A percentile compares a stretch with the other conserved stretches of the same genome.
Conservation (phyloP, 2,888 invertebrate species). For the Drosophila melanosoma region DNA sequence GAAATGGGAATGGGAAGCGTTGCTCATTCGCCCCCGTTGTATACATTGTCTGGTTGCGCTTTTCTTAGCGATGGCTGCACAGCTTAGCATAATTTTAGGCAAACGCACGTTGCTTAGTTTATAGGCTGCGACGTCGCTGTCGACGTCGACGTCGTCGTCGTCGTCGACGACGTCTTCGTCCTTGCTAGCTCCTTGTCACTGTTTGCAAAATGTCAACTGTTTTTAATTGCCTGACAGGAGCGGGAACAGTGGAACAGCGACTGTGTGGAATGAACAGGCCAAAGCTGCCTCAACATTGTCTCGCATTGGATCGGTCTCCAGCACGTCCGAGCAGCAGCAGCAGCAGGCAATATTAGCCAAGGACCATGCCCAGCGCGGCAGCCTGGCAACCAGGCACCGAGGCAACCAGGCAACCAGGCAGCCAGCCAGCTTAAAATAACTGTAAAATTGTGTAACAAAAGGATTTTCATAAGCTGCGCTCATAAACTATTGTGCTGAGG, state of each 20-base stretch:
- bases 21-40: constrained; percentile 60
- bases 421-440: constrained; percentile 67
- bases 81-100: constrained; percentile 80
- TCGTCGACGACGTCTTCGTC: background rate
- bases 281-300: constrained; percentile 63
- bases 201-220: constrained; percentile 79
- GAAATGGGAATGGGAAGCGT: constrained; percentile 25
- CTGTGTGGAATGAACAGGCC: constrained; percentile 6
- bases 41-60: constrained; percentile 67
- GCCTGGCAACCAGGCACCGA: constrained; percentile 11
- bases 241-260: constrained; percentile 18
- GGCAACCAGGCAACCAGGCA: background rate
- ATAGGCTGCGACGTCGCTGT: constrained; percentile 66
- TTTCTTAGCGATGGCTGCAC: constrained; percentile 63
- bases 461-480: constrained; percentile 78
- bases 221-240: constrained; percentile 75
- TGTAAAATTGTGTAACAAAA: constrained; percentile 80
- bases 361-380: constrained; percentile 7
- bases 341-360: constrained; percentile 62
- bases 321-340: constrained; percentile 59
- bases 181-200: constrained; percentile 40
- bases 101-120: constrained; percentile 80
- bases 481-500: constrained; percentile 70
- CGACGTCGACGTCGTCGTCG: background rate
- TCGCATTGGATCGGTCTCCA: constrained; percentile 28